A percentile compares a stretch with the other conserved stretches of the same genome.
Conservation (phyloP, 2,113 vertebrate genomes). For the Hypocryptadius cinnamomeus region DNA sequence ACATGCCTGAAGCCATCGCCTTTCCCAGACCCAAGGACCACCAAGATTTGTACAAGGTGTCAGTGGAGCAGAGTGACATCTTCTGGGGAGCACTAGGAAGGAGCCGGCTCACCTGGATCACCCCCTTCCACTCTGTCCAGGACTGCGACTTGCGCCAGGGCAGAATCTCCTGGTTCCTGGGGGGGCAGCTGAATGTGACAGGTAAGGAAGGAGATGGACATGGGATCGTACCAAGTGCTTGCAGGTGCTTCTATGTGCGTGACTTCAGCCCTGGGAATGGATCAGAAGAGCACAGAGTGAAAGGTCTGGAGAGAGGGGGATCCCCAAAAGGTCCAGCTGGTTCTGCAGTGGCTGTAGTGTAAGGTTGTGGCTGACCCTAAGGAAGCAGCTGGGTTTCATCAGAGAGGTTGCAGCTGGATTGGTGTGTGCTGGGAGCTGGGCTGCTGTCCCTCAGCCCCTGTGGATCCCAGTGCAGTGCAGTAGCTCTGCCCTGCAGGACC, state of each 20-base stretch:
- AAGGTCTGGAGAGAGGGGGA: background rate
- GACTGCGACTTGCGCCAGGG: conserved; percentile 66
- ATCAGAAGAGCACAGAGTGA: background rate
- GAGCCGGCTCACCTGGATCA: conserved; percentile 70
- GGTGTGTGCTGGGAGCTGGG: background rate
- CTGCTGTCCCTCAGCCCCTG: background rate
- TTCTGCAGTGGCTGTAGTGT: background rate
- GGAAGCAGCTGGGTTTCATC: background rate
- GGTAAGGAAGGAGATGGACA: background rate
- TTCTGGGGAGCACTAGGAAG: conserved; percentile 73
- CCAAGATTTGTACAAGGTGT: conserved; percentile 65
- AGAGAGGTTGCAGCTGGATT: background rate
- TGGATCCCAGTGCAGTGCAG: background rate
- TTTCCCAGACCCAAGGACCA: conserved; percentile 57
- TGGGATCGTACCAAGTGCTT: background rate
- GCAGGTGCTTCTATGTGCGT: background rate
- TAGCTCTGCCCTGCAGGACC: background rate
- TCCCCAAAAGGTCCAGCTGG: background rate
- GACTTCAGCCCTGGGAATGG: background rate
- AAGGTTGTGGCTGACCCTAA: background rate
- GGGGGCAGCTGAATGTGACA: conserved; percentile 47
- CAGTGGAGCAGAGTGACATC: conserved; percentile 54
- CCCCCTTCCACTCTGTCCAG: conserved; percentile 66
- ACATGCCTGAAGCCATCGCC: conserved; percentile 69
- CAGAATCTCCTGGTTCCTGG: conserved; percentile 58